Evolutionary conservation across 1,140 invertebrate genomes (phyloP).

Genomic region (Dermatophagoides farinae): DNA sequence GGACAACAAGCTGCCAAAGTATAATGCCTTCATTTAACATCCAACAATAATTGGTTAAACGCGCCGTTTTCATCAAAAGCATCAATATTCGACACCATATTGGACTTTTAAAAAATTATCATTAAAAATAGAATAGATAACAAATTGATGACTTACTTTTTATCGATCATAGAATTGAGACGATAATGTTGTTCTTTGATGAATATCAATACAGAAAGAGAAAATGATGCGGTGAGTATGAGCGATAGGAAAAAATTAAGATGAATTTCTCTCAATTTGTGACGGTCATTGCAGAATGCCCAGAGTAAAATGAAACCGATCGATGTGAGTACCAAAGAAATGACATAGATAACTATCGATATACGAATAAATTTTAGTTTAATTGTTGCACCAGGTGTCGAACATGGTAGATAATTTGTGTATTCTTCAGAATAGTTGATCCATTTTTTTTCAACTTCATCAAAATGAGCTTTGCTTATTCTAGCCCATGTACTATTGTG

Average conservation of each 20-base stretch:
- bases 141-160: conserved; percentile 10
- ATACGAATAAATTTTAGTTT: not conserved
- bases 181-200: conserved; percentile 9
- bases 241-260: conserved; percentile 13
- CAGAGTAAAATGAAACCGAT: conserved; percentile 1
- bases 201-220: conserved; percentile 2
- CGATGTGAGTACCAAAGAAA: conserved; percentile 5
- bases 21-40: conserved; percentile 37
- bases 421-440: not conserved
- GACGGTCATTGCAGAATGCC: not conserved
- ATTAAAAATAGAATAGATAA: not conserved
- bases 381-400: conserved; percentile 4
- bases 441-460: not conserved
- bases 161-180: conserved; percentile 2
- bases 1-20: conserved; percentile 32
- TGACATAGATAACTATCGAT: not conserved
- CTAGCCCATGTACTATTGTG: conserved; percentile 9
- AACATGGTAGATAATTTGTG: conserved; percentile 9
- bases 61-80: conserved; percentile 24
- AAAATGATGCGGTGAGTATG: conserved; percentile 6
- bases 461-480: not conserved
- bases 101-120: conserved; percentile 5
- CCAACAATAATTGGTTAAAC: conserved; percentile 37
- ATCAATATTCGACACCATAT: conserved; percentile 15
- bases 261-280: conserved; percentile 11